Base-by-base conservation (phyloP, 2,113 vertebrate genomes). In the Channa maculata region DNA sequence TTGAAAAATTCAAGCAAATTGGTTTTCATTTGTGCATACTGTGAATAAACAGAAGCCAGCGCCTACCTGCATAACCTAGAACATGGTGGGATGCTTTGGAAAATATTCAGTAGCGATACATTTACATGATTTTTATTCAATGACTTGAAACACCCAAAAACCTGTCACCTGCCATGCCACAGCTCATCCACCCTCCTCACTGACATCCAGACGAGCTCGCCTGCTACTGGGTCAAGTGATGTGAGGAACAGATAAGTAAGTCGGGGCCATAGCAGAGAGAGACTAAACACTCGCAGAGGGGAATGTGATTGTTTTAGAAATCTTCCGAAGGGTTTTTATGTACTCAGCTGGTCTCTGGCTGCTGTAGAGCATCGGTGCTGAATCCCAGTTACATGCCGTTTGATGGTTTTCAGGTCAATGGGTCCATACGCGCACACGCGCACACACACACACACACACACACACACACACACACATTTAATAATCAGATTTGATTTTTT, bases 231-330 rank as follows among this genome's bases (percentile, higher is more conserved):
- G 95, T 96, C 94, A 96, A 95, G 91, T 95, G 94, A 94, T 94
- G 95, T 94, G 95, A 95, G 94, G 95, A 96, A 92, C 94, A 95
- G 96, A 96, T 95, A 95, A 95, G 94, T 95, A 95, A 95, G 94
- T 94, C 89, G 84, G 88, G 87, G 82, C 50, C 85, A 86, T 88
- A 91, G 91, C 91, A 91, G 92, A 89, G 82, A 94, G 95, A 98
- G 97, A 97, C 96, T 97, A 98, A 98, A 98, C 96, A 98, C 95
- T 94, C 94, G 91, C 95, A 74, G 94, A 94, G 90, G 96, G 96
- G 95, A 96, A 96, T 96, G 95, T 92, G 89, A 93, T 92, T 97
- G 96, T 97, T 98, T 97, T 95, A 95, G 92, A 96, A 95, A 96
- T 95, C 93, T 94, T 96, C 95, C 37, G 92, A 89, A 93, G 91